Conservation (phyloP, 2,888 invertebrate genomes). For the Nemurella pictetii region DNA sequence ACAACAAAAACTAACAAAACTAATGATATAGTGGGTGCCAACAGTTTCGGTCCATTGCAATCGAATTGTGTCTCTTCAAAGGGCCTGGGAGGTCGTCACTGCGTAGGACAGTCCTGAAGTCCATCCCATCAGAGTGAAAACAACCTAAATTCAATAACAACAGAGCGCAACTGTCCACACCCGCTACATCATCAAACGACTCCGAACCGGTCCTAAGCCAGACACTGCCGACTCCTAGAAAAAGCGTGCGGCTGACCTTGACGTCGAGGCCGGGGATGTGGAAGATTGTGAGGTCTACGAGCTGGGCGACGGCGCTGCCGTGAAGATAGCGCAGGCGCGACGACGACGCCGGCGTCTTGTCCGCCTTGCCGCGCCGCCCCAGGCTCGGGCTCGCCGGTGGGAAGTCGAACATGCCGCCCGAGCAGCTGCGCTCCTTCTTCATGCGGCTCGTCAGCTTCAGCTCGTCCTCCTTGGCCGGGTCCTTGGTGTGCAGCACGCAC, state of each 20-base stretch:
- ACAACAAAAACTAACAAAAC: too few relatives aligned
- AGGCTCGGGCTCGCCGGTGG: constrained; percentile 60
- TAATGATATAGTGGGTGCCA: too few relatives aligned
- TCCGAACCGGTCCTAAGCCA: too few relatives aligned
- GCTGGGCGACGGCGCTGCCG: constrained; percentile 53
- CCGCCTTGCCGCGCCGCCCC: constrained; percentile 52
- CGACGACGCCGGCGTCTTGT: constrained; percentile 51
- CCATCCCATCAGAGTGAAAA: too few relatives aligned
- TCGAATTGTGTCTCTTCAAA: too few relatives aligned
- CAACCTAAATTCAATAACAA: too few relatives aligned
- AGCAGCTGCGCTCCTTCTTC: constrained; percentile 73
- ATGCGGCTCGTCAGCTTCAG: constrained; percentile 66
- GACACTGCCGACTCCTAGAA: too few relatives aligned
- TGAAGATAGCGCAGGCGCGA: constrained; percentile 52
- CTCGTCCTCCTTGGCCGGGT: constrained; percentile 69
- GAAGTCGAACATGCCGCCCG: constrained; percentile 63
- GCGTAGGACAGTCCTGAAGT: too few relatives aligned
- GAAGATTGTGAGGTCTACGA: constrained; percentile 82
- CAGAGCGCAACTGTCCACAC: too few relatives aligned
- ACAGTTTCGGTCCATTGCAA: too few relatives aligned
- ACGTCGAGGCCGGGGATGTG: constrained; percentile 90
- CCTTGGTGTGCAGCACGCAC: constrained; percentile 94
- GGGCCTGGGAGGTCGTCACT: too few relatives aligned
- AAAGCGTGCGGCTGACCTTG: constrained; percentile 70
- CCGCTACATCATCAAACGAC: too few relatives aligned